Evolutionary conservation across 1,140 invertebrate species (phyloP).

Genomic region (Drosophila teissieri): DNA sequence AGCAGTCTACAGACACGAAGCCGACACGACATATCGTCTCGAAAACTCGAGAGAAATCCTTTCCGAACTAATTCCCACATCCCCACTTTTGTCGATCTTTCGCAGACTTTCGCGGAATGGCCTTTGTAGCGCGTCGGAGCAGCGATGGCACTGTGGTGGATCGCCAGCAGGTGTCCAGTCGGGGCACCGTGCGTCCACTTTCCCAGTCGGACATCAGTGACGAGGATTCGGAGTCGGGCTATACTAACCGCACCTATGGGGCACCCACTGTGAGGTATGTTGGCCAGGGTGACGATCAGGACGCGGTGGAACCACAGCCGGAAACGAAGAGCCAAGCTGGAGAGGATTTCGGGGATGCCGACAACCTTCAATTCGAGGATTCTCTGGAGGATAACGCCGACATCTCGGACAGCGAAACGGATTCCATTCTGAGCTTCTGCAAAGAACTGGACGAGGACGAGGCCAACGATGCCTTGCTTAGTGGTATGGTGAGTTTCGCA

Average conservation of each 20-base stretch:
- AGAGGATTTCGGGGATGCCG: not conserved
- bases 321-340: no score
- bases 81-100: conserved; percentile 2
- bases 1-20: conserved; percentile 11
- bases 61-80: not conserved
- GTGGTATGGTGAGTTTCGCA: not conserved
- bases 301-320: not conserved
- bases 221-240: conserved; percentile 49
- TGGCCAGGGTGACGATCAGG: conserved; percentile 18
- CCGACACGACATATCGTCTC: conserved; percentile 33
- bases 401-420: not conserved
- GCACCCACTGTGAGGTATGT: conserved; percentile 61
- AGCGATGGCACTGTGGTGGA: conserved; percentile 52
- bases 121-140: conserved; percentile 57
- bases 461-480: conserved; percentile 5
- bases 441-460: conserved; percentile 35
- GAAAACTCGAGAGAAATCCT: conserved; percentile 10
- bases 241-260: conserved; percentile 47
- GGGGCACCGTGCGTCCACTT: not conserved
- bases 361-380: not conserved
- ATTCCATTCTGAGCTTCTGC: conserved; percentile 28
- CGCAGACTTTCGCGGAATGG: conserved; percentile 49
- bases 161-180: conserved; percentile 41
- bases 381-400: not conserved
- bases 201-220: conserved; percentile 51